phyloP scores from a whole-genome alignment of 2,113 vertebrate species.

The Ceratotherium simum region DNA sequence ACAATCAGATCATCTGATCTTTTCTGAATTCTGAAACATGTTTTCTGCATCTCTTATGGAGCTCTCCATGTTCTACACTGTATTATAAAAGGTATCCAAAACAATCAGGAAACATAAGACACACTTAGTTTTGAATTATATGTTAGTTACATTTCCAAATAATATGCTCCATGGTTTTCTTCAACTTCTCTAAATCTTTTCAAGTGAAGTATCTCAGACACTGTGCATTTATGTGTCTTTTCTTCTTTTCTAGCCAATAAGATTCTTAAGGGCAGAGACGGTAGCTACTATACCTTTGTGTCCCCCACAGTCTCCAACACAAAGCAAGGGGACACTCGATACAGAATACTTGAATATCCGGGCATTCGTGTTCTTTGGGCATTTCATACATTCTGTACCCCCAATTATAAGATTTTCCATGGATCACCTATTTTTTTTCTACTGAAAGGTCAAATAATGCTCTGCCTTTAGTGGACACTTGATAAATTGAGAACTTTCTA shows the following conservation, averaged over 20 bases:
- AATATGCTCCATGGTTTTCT: conserved; percentile 25
- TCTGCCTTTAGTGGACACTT: not conserved
- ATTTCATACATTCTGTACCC: conserved; percentile 1
- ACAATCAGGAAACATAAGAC: not conserved
- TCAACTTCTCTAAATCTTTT: not conserved
- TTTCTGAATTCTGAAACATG: conserved; percentile 36
- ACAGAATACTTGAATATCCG: not conserved
- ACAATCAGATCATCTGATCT: not conserved
- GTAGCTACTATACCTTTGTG: not conserved
- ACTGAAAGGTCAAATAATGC: not conserved
- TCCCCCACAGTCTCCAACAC: not conserved
- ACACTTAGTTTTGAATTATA: not conserved
- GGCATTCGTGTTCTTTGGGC: not conserved
- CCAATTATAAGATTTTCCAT: not conserved
- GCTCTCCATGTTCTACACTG: not conserved
- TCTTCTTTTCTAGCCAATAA: not conserved
- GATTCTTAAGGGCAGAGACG: not conserved
- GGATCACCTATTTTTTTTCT: not conserved
- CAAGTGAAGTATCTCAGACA: not conserved
- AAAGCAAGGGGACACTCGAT: not conserved
- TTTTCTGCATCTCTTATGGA: not conserved
- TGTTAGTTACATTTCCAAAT: conserved; percentile 2
- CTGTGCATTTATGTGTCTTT: not conserved
- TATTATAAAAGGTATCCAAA: not conserved
- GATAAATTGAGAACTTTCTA: not conserved